Conservation (phyloP, 2,113 vertebrate genomes). For the Rhineura floridana region DNA sequence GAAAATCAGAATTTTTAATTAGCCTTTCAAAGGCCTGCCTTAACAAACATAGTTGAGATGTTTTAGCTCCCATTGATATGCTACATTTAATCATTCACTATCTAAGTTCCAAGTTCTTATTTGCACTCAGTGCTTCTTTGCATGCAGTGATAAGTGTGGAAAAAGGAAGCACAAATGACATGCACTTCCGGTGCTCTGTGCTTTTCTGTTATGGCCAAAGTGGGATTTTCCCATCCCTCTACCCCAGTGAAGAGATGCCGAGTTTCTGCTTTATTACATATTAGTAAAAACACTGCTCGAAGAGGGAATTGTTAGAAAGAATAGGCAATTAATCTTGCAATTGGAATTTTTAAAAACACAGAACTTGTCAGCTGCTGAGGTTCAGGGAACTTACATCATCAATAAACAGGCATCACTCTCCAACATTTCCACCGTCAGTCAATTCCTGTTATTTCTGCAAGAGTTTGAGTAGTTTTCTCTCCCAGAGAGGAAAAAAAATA, state of each 20-base stretch:
- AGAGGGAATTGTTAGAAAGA: background rate
- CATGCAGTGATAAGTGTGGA: background rate
- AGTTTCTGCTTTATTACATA: background rate
- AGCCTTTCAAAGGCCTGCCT: background rate
- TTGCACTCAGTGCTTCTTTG: background rate
- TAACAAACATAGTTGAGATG: background rate
- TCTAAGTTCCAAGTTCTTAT: slow-evolving; percentile 5
- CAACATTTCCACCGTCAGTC: background rate
- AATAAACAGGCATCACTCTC: background rate
- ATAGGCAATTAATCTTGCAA: background rate
- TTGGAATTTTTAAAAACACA: background rate
- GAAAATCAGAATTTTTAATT: background rate
- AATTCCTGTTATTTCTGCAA: background rate
- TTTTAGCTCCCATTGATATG: background rate
- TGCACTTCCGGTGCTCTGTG: too few species aligned
- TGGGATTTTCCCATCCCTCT: background rate
- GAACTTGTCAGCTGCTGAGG: background rate
- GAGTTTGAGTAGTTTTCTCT: background rate
- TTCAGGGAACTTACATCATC: background rate
- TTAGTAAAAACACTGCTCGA: background rate
- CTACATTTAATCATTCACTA: background rate
- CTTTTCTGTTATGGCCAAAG: background rate
- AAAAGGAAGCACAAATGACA: background rate
- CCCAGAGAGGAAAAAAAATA: background rate
- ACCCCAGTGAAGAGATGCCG: too few species aligned